phyloP scores from a whole-genome alignment of 2,113 vertebrate genomes.

The Rallus limicola region DNA sequence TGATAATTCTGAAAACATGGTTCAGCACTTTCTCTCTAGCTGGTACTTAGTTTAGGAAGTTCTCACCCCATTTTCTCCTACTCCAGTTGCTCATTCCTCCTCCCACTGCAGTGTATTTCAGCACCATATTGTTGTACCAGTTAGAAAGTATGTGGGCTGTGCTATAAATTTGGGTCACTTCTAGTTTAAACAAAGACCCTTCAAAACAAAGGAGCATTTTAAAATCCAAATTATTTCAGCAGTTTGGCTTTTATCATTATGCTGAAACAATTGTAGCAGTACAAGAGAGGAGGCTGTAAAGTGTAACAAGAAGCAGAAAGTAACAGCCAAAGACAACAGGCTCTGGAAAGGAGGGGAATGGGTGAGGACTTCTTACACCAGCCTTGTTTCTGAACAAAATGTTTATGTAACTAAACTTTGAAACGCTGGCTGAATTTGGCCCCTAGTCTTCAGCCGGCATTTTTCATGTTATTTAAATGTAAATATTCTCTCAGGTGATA shows the following conservation, averaged over 20 bases:
- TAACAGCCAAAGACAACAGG: conserved; percentile 37
- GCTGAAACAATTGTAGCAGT: background rate
- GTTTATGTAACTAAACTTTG: conserved; percentile 31
- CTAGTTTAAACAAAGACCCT: background rate
- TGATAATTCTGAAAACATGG: background rate
- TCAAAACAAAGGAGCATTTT: background rate
- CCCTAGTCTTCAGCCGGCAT: background rate
- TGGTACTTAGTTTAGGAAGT: conserved; percentile 23
- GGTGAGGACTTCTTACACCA: background rate
- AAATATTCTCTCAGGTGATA: background rate
- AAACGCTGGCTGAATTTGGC: background rate
- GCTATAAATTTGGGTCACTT: background rate
- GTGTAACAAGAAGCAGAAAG: background rate
- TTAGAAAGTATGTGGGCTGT: background rate
- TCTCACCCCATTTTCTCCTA: conserved; percentile 35
- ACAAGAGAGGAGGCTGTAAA: background rate
- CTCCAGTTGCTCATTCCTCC: background rate
- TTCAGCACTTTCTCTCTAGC: background rate
- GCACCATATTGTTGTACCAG: background rate
- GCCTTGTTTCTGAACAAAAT: conserved; percentile 46
- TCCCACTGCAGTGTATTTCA: background rate
- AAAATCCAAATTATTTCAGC: conserved; percentile 11
- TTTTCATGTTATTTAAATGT: conserved; percentile 24
- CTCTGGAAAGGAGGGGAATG: background rate
- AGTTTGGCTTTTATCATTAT: background rate